Percentiles rank a stretch among this genome's conserved stretches.
phyloP scores from a whole-genome alignment of 2,797 vertebrate genomes.

The Aerospiza tachiro region DNA sequence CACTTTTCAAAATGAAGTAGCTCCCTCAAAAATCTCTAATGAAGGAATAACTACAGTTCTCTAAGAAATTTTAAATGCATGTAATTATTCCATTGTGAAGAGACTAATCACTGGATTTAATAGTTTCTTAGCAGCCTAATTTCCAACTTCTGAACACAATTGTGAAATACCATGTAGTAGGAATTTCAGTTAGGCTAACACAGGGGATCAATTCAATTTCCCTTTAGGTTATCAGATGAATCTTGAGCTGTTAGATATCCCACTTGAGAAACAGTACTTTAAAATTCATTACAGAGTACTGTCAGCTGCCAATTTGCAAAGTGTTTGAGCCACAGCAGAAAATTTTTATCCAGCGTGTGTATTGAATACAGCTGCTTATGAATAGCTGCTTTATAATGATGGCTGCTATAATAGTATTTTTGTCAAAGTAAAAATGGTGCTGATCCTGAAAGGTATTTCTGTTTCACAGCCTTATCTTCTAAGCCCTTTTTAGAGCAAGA shows the following conservation, averaged over 20 bases:
- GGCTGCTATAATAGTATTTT: slow-evolving; percentile 30
- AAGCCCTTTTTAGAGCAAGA: slow-evolving; percentile 46
- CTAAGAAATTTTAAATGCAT: not conserved
- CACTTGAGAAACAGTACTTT: slow-evolving; percentile 22
- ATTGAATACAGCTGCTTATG: slow-evolving; percentile 36
- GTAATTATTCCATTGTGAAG: slow-evolving; percentile 22
- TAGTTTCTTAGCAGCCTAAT: slow-evolving; percentile 29
- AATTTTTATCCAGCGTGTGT: not conserved
- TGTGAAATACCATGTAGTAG: not conserved
- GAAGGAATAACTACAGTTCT: slow-evolving; percentile 39
- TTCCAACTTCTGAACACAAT: not conserved
- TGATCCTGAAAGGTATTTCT: slow-evolving; percentile 44
- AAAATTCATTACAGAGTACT: not conserved
- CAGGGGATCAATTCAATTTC: not conserved
- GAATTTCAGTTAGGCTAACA: not conserved
- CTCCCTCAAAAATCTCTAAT: not conserved
- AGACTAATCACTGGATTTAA: not conserved
- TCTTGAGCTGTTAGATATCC: slow-evolving; percentile 12
- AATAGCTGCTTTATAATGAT: slow-evolving; percentile 18
- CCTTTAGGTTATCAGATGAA: slow-evolving; percentile 8
- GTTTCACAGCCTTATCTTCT: slow-evolving; percentile 47
- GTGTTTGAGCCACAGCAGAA: slow-evolving; percentile 3
- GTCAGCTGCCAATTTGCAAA: slow-evolving; percentile 43
- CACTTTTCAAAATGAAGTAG: not conserved
- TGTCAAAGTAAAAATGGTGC: slow-evolving; percentile 39